Evolutionary conservation across 2,888 invertebrate species (phyloP).

Genomic region (Spatulosminthurus flaviceps): DNA sequence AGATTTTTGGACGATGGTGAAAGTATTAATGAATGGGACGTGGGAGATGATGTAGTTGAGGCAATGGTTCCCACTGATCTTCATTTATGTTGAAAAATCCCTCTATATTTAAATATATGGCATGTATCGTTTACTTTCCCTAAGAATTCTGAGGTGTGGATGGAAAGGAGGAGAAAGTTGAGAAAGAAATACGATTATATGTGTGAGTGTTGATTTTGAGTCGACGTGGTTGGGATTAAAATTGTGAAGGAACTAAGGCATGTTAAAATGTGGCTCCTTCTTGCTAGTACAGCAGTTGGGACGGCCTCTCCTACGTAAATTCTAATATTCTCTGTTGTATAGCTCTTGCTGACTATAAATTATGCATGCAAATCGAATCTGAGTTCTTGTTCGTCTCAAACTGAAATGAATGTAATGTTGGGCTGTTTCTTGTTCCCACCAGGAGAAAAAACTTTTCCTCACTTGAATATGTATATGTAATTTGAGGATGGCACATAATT

Average conservation of each 20-base stretch:
- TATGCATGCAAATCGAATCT: constrained; percentile 44
- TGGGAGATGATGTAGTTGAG: too few species aligned
- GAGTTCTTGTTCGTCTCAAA: not conserved
- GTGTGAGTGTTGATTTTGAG: constrained; percentile 38
- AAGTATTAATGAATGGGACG: too few species aligned
- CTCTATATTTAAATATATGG: too few species aligned
- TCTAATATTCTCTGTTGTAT: not conserved
- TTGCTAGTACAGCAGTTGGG: not conserved
- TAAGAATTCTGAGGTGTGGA: too few species aligned
- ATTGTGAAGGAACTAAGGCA: not conserved
- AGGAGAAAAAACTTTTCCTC: too few species aligned
- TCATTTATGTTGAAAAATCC: too few species aligned
- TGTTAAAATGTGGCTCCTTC: constrained; percentile 11
- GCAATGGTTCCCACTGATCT: too few species aligned
- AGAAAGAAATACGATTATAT: constrained; percentile 21
- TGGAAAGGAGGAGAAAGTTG: not conserved
- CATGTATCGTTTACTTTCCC: too few species aligned
- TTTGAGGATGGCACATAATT: too few species aligned
- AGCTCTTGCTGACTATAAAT: constrained; percentile 31
- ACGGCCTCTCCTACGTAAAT: not conserved
- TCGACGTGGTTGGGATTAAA: constrained; percentile 23
- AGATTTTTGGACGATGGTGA: too few species aligned
- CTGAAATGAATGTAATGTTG: not conserved
- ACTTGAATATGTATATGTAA: too few species aligned
- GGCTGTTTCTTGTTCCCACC: too few species aligned